Conservation (phyloP, 2,797 vertebrate genomes). For the Phrynocephalus forsythii region DNA sequence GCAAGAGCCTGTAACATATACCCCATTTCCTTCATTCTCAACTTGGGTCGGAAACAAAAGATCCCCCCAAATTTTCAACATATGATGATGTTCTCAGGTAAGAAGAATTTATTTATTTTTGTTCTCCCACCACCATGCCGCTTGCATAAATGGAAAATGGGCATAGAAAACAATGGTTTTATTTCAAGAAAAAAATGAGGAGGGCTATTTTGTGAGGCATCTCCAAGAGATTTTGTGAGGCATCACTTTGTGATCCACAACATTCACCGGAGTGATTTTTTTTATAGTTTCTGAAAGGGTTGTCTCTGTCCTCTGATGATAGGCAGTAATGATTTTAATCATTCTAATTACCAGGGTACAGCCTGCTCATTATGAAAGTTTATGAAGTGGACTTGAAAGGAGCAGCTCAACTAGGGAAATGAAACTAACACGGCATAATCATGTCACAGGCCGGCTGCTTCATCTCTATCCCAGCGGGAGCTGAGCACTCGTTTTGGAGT, state of each 20-base stretch:
- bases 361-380: conserved; percentile 32
- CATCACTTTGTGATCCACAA: background rate
- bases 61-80: conserved; percentile 84
- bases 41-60: conserved; percentile 82
- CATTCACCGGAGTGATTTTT: conserved; percentile 5
- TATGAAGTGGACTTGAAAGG: conserved; percentile 36
- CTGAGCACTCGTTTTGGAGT: conserved; percentile 13
- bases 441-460: conserved; percentile 11
- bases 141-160: background rate
- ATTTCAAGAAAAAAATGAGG: background rate
- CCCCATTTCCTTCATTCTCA: conserved; percentile 86
- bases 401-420: conserved; percentile 1
- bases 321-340: conserved; percentile 28
- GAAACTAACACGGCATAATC: conserved; percentile 15
- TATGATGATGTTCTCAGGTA: conserved; percentile 91
- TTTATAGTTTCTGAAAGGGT: background rate
- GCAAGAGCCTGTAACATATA: conserved; percentile 88
- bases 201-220: background rate
- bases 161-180: background rate
- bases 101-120: background rate
- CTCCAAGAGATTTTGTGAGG: background rate
- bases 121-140: background rate
- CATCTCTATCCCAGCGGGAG: background rate
- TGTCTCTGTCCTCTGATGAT: conserved; percentile 8
- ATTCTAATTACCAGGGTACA: conserved; percentile 20